Base-by-base conservation (phyloP, 2,888 invertebrate genomes). In the Cynaeus angustus region DNA sequence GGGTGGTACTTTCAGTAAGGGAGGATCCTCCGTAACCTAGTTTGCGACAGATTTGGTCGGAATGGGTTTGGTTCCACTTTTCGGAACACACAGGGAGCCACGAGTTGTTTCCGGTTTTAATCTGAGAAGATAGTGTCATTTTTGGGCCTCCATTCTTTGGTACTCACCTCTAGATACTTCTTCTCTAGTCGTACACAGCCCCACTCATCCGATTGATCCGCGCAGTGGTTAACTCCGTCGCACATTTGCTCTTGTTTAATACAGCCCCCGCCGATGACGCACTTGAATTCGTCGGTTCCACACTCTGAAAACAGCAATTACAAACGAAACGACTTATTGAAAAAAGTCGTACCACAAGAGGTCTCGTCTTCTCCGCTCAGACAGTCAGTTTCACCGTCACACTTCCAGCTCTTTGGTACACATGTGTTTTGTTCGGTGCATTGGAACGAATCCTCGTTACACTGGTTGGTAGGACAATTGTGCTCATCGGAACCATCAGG, bases 191-290 rank as follows among this genome's bases (percentile, higher is more conserved):
- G 68, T 16, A 83, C 75, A 74, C 91, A 91, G 56, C 86, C 83
- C 88, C 89, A 90, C 82, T 91, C 90, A 76, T 91, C 91, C 1
- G 89, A 90, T 67, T 84, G 84, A 79, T 91, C 91, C 0, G 88
- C 86, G 76, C 91, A 91, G 72, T 91, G 87, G 26, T 86, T 85
- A 14, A 87, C 82, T 1, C 90, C 90, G 78, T 91, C 89, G 77
- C 91, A 91, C 1, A 88, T 80, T 72, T 87, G 84, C 13, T 82
- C 79, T 38, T 81, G 76, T 0, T 84, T 81, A 13, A 90, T 85
- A 76, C 91, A 90, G n/a, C 89, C 89, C 3, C 89, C 89, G 10
- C 90, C 90, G 0, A 86, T 85, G 41, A 83, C 79, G 74, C 90
- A 90, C 78, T 87, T 88, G 78, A 88, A 89, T 79, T 89, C 86